Evolutionary conservation across 2,888 invertebrate species (phyloP), one percentile per base, ranked within the genome.

Genomic region (Leptopterna dolabrata): DNA sequence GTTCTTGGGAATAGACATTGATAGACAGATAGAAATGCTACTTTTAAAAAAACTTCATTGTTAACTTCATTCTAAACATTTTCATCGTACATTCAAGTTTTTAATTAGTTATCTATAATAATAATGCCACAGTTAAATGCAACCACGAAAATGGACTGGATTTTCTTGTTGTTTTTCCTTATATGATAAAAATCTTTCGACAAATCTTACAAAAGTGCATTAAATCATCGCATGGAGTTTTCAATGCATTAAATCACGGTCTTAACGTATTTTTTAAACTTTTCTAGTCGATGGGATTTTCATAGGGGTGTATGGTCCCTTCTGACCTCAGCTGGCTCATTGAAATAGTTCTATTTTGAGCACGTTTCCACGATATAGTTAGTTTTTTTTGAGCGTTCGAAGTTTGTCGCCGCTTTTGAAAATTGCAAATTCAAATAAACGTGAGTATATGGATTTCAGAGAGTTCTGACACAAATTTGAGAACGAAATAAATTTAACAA

Each of bases 1-100:
- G 76, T 73, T 85, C 76, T 85, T 85, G 85, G 83, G 83, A 81
- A 76, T 71, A 85, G 85, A 85, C 85, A 85, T 85, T 76, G 85
- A 85, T 85, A 85, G 83, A 83, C 83, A 83, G 85, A 85, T 85
- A 85, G 85, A 85, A 85, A 85, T 85, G 85, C 71, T 85, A 85
- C 85, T 63, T 70, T 43, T 78, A 29, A 13, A 30, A 13, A 1
- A 24, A 27, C 4, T 63, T 63, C 27, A 24, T 63, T 63, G n/a
- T 63, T 83, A 9, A 29, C 70, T 70, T 16, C 41, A 55, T 41
- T 81, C 55, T 55, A 81, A 51, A 82, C 24, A n/a, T 36, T 19
- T 45, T 76, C 0, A 9, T 63, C 81, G 55, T 81, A 83, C 70
- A 83, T 83, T 63, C 70, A 82, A 76, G n/a, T 16, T 70, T 45